These are phyloP conservation scores for Aspidoscelis tigris DNA, from an alignment of 2,113 vertebrate genomes.

Conservation along the genomic window DNA sequence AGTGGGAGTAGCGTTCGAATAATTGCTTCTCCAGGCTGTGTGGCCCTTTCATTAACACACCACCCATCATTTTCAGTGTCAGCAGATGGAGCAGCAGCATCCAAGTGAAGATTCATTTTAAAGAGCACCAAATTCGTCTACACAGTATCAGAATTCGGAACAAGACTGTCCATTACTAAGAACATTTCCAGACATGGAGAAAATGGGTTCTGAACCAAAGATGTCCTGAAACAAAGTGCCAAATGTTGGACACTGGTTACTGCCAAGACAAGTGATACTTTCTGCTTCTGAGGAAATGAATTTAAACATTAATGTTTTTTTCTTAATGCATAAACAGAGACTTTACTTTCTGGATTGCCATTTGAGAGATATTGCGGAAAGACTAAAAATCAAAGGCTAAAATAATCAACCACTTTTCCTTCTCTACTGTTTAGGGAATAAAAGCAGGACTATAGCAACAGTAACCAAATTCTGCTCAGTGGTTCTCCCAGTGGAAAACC, in stretches of 20 bases:
- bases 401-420: neutral
- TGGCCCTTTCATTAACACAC: constrained; percentile 58
- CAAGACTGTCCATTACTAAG: constrained; percentile 12
- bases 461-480: neutral
- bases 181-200: neutral
- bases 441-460: neutral
- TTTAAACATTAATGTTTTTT: too few species aligned
- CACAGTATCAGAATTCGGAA: constrained; percentile 22
- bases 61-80: constrained; percentile 59
- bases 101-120: constrained; percentile 60
- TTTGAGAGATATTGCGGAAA: neutral
- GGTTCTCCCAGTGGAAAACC: neutral
- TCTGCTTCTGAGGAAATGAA: neutral
- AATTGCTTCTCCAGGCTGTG: constrained; percentile 35
- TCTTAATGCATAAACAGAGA: neutral
- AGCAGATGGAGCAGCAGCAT: constrained; percentile 50
- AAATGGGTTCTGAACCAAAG: neutral
- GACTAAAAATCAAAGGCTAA: neutral
- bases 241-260: neutral
- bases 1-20: constrained; percentile 49
- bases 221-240: neutral
- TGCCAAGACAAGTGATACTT: neutral
- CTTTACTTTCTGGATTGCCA: neutral
- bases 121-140: constrained; percentile 25
- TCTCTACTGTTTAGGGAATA: neutral